These are phyloP conservation scores for Hymenopus coronatus DNA, from an alignment of 2,888 invertebrate genomes.

Conservation along the genomic window DNA sequence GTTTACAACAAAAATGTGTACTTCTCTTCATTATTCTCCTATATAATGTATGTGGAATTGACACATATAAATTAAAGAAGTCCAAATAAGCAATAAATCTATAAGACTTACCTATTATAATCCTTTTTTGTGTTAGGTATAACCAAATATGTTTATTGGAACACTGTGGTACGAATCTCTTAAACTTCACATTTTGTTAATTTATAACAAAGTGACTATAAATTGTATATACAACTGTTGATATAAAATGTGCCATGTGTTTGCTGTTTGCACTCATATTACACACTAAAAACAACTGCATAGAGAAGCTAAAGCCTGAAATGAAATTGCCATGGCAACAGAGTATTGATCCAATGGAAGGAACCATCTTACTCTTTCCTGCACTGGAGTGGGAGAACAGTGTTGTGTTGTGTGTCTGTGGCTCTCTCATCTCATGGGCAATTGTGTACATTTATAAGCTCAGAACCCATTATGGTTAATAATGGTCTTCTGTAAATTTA, in stretches of 20 bases:
- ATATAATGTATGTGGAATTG: not conserved
- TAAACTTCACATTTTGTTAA: not conserved
- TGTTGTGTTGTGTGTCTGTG: not conserved
- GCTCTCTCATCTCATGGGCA: not conserved
- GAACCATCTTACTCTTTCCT: conserved; percentile 10
- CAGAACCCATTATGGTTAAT: not conserved
- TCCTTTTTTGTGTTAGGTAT: not conserved
- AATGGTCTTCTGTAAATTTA: not conserved
- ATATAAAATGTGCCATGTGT: not conserved
- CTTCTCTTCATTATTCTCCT: not conserved
- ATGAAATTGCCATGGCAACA: conserved; percentile 24
- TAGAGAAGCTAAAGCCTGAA: not conserved
- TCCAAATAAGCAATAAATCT: not conserved
- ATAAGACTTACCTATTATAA: not conserved
- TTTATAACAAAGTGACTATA: not conserved
- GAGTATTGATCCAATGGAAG: conserved; percentile 29
- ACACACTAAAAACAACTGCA: not conserved
- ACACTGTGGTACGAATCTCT: not conserved
- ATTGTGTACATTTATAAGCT: not conserved
- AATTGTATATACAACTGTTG: not conserved
- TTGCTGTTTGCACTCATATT: not conserved
- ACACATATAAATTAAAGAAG: not conserved
- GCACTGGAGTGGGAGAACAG: not conserved
- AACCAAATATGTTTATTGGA: not conserved
- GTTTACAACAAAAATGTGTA: not conserved